Evolutionary conservation across 2,113 vertebrate species (phyloP).

Genomic region (Platysteira castanea): DNA sequence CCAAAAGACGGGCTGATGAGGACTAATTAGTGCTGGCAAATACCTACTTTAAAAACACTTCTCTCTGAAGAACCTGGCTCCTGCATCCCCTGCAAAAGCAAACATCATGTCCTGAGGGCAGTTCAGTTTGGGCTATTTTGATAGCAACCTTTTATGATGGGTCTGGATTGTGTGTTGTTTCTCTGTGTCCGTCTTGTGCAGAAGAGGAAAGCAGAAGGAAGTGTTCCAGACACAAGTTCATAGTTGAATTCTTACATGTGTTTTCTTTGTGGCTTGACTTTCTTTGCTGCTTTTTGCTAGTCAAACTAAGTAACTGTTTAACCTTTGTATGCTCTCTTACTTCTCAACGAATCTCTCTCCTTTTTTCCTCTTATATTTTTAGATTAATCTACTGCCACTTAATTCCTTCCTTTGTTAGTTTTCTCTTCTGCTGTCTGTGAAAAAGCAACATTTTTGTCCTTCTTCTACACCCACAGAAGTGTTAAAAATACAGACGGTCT

Average conservation of each 20-base stretch:
- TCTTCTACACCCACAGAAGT: neutral
- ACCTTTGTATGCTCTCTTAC: neutral
- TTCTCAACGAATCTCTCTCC: neutral
- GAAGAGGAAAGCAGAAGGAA: constrained; percentile 54
- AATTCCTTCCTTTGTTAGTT: neutral
- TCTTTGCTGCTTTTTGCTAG: constrained; percentile 1
- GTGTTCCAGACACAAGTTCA: constrained; percentile 35
- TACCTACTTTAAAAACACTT: neutral
- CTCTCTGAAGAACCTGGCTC: neutral
- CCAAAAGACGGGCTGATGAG: neutral
- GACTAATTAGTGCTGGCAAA: neutral
- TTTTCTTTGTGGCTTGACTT: neutral
- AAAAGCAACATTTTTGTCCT: neutral
- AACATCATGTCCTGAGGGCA: neutral
- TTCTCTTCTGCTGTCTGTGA: neutral
- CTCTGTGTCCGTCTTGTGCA: neutral
- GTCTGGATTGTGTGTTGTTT: neutral
- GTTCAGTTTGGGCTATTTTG: neutral
- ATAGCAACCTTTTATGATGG: neutral
- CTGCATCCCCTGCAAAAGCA: neutral
- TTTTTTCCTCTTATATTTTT: neutral
- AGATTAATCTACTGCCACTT: neutral
- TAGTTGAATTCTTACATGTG: neutral
- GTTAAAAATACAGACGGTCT: neutral
- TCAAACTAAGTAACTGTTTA: neutral